Percentiles rank a stretch among this genome's conserved stretches.
phyloP scores from a whole-genome alignment of 2,888 invertebrate species.

The Dryadula phaetusa region DNA sequence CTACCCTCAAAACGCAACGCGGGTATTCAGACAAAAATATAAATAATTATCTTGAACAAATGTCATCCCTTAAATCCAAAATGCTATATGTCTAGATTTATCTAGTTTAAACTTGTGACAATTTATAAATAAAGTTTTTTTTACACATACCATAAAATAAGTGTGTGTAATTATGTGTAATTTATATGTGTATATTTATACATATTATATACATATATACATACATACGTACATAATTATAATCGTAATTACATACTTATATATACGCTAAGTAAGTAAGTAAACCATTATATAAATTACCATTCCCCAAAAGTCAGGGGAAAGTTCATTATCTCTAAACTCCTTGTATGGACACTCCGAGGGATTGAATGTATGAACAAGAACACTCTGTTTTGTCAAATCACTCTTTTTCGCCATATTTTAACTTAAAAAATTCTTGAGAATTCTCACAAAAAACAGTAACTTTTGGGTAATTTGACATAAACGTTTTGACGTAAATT shows the following conservation, averaged over 20 bases:
- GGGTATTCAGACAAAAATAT: no score
- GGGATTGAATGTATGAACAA: conserved; percentile 51
- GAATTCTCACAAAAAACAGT: background rate
- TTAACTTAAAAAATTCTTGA: background rate
- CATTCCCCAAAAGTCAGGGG: conserved; percentile 71
- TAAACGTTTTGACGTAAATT: background rate
- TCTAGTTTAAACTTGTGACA: no score
- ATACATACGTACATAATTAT: background rate
- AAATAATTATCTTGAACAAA: no score
- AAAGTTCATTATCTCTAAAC: conserved; percentile 69
- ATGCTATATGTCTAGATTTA: no score
- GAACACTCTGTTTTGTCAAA: conserved; percentile 30
- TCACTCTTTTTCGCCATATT: conserved; percentile 43
- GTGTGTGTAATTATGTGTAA: no score
- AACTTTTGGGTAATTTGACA: background rate
- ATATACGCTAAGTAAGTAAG: background rate
- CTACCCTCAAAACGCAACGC: no score
- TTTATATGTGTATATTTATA: background rate
- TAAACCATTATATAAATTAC: conserved; percentile 49
- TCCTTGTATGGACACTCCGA: conserved; percentile 75
- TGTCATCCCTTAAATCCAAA: no score
- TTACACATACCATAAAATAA: no score
- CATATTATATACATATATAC: background rate
- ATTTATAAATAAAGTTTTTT: no score
- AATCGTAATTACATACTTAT: background rate